Base-by-base conservation (phyloP, 2,113 vertebrate species). In the Scomber japonicus region DNA sequence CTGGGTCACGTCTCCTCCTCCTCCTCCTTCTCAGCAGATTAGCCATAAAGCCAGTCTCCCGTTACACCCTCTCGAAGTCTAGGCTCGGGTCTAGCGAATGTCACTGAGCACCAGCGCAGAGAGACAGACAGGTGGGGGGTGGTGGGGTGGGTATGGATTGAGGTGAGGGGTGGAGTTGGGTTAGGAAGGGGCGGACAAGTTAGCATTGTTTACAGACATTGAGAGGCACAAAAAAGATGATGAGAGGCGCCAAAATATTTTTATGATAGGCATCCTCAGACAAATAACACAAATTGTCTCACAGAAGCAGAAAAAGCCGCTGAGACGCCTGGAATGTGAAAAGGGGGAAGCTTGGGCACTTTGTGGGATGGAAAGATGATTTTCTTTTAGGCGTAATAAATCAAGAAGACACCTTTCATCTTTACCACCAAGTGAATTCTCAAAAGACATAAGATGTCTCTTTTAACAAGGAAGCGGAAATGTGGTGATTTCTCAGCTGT, bases 1-100 rank as follows among this genome's bases (percentile, higher is more conserved):
- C 90, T 91, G 82, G 89, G 85, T 92, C 85, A 85, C 14, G 30
- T 83, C 81, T 87, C 53, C 68, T 80, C 73, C 74, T 77, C 72
- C 71, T 87, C 53, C 68, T 80, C 73, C 74, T 77, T 70, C 71
- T 17, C 69, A 21, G 35, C 77, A 87, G 85, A 90, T 87, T 70
- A 79, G 66, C 81, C 82, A 64, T 53, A 63, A 91, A 84, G 72
- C 67, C 65, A 49, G 79, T 80, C 84, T 88, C 84, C 68, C 75
- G 54, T 87, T 90, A 84, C 84, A 81, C 59, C 50, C 80, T 40
- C 67, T 66, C 40, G 49, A 53, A 0, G 31, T 66, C 40, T 53
- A 53, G 0, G 31, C 31, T 45, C 4, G 13, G 51, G 57, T 70
- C 46, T 59, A 55, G 53, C 13, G 40, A 48, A 64, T 24, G 60